Base-by-base conservation (phyloP, 2,797 vertebrate species). In the Geotrypetes seraphini region DNA sequence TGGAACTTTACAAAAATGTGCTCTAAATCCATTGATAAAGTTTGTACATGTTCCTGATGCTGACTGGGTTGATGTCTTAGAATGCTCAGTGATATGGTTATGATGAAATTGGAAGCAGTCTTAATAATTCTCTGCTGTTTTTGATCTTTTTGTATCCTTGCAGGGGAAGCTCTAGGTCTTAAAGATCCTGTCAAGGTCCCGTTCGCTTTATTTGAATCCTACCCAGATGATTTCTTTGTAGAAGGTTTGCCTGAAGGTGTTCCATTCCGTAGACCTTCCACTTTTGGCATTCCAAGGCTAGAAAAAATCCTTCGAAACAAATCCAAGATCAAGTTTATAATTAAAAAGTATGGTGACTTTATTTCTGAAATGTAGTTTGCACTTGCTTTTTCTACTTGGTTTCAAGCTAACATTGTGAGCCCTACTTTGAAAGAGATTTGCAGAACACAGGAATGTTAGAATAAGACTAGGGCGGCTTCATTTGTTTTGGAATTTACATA, bases 271-370 rank as follows among this genome's bases (percentile, higher is more conserved):
- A 63, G 78, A 2, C 82, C 82, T 0, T 79, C 78, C 1, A 85
- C 83, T 2, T 85, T 84, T 16, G 82, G 83, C 49, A 86, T 86
- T 55, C 82, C 83, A 5, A 64, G 83, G 21, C 57, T 86, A 45
- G 83, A 86, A 56, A 85, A 86, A 60, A 85, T 86, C 14, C 73
- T 86, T 15, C 63, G 81, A 53, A 82, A 77, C 51, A 75, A 44
- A 63, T 33, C 74, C 5, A 84, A 76, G 58, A 82, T 85, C 34
- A 86, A 65, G 54, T 82, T 86, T 35, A 25, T 86, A 51, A 74
- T 86, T 57, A 85, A 82, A 60, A 84, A 84, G 83, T 86, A 69
- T 65, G 60, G 7, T 5, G 11, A 22, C 14, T 14, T 19, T 5
- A 25, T 8, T 5, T 19, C 7, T 26, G 11, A n/a, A n/a, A n/a